A percentile compares a stretch with the other conserved stretches of the same genome.
Conservation (phyloP, 2,797 vertebrate genomes). For the Petrocephalus sullivani region DNA sequence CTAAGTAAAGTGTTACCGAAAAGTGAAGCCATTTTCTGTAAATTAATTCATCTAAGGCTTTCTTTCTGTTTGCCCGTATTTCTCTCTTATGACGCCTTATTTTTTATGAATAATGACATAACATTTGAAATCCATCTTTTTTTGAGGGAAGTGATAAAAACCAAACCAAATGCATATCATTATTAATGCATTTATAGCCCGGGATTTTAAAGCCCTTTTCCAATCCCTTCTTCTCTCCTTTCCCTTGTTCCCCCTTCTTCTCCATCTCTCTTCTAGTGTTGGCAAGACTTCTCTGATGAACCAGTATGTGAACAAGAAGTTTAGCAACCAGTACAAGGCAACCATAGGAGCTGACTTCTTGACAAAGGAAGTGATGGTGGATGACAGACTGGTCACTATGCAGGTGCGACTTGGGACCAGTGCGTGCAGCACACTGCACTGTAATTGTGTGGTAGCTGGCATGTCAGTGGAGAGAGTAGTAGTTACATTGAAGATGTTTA, state of each 20-base stretch:
- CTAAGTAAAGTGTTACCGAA: no score
- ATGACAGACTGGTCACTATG: slow-evolving; percentile 98
- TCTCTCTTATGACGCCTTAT: neutral
- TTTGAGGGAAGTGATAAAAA: neutral
- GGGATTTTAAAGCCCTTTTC: neutral
- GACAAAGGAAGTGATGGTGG: slow-evolving; percentile 99
- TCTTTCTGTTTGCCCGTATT: neutral
- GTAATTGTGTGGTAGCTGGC: neutral
- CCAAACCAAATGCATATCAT: neutral
- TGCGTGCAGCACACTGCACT: neutral
- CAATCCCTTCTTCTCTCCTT: neutral
- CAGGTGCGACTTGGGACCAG: slow-evolving; percentile 69
- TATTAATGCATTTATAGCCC: neutral
- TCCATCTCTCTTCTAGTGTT: slow-evolving; percentile 61
- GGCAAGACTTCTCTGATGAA: slow-evolving; percentile 99
- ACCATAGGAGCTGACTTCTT: slow-evolving; percentile 98
- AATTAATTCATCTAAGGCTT: neutral
- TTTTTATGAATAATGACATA: neutral
- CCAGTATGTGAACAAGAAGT: slow-evolving; percentile 99
- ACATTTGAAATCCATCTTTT: neutral
- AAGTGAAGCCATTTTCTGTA: neutral
- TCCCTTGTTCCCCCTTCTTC: neutral
- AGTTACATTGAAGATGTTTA: neutral
- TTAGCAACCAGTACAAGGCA: slow-evolving; percentile 99
- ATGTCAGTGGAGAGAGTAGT: neutral